Base-by-base conservation (phyloP, 1,140 invertebrate species). In the Conus betulinus region DNA sequence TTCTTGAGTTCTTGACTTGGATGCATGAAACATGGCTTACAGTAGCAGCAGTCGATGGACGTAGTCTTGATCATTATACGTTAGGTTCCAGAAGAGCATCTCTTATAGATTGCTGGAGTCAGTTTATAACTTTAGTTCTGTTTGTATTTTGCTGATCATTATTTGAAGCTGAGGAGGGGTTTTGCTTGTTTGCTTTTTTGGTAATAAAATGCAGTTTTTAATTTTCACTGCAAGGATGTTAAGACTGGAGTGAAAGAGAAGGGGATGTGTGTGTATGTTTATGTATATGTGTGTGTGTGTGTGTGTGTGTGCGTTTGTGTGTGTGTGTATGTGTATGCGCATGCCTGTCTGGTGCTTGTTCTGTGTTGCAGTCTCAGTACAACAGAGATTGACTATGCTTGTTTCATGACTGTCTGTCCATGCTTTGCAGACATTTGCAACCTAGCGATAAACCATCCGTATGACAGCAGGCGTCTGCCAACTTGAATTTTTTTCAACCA, bases 391-490 rank as follows among this genome's bases (percentile, higher is more conserved):
- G n/a, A 78, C 71, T 79, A n/a, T 74, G 51, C 25, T 85, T 25
- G 71, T 74, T 52, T 87, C 71, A 87, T 87, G 85, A 87, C 85
- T 89, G 78, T 89, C 71, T 88, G 89, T 90, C 89, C 87, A 15
- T 90, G 89, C 89, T 88, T 90, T 90, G 89, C 89, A 90, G 89
- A 88, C 87, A 84, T 88, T 88, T 90, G 74, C 89, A 87, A 85
- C 85, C 71, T 87, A 87, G 39, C 52, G 74, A 87, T 87, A 78
- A 57, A 52, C 67, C 52, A 87, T 27, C 25, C 39, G 13, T 55
- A 52, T 87, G 85, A 87, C 85, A 78, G 78, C 85, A 23, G 13
- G 27, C 74, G 52, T 79, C 85, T n/a, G 74, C 67, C 85, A 74
- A 78, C 71, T 74, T 85, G 71, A 55, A 55, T 76, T 78, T 78